phyloP scores from a whole-genome alignment of 2,888 invertebrate species.

The Meiosimyza decipiens region DNA sequence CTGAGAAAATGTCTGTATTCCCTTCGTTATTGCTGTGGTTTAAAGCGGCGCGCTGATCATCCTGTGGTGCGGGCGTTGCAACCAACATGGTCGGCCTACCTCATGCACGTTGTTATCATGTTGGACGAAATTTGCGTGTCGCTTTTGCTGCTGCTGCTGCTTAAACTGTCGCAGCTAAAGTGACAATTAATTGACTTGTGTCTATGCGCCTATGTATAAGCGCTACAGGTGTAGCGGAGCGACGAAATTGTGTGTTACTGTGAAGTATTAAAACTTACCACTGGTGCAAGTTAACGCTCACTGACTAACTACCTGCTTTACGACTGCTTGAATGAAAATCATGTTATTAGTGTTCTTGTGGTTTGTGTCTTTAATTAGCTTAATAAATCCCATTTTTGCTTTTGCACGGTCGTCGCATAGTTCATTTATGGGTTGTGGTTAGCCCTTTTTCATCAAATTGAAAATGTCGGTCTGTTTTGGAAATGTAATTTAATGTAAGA shows the following conservation, averaged over 20 bases:
- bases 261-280: background rate
- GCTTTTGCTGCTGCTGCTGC: background rate
- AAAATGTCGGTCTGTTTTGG: background rate
- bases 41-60: background rate
- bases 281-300: no score
- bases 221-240: slow-evolving; percentile 6
- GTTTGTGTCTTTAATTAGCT: slow-evolving; percentile 12
- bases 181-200: slow-evolving; percentile 19
- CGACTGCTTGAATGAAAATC: background rate
- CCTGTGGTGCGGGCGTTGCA: no score
- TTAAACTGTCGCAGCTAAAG: slow-evolving; percentile 2
- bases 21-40: background rate
- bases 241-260: background rate
- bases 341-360: slow-evolving; percentile 5
- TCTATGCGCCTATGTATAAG: background rate
- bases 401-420: background rate
- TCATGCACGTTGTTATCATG: no score
- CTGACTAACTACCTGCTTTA: no score
- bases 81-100: no score
- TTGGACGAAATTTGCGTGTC: no score
- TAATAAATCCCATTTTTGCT: slow-evolving; percentile 8
- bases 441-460: background rate
- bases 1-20: no score
- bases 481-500: no score
- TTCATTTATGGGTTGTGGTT: background rate